Base-by-base conservation (phyloP, 1,140 invertebrate species). In the Stenopsyche tienmushanensis region DNA sequence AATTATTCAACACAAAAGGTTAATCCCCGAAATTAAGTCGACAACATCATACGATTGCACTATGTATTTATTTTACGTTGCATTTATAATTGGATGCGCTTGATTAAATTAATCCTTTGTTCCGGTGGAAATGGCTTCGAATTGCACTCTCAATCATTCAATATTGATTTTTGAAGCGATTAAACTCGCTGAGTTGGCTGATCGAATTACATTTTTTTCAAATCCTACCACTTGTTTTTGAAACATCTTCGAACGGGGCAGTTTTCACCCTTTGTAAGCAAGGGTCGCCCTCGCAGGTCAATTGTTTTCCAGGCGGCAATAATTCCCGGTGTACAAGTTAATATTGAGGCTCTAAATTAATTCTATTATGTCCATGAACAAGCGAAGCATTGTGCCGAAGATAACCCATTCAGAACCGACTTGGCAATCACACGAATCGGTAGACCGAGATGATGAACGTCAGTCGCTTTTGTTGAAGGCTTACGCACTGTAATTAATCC, bases 371-470 rank as follows among this genome's bases (percentile, higher is more conserved):
- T 26, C 42, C 26, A 21, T 18, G 53, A 41, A 34, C 55, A n/a
- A 25, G 41, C 13, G 29, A 39, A 15, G 54, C 45, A 59, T 65
- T 60, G 64, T 60, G 29, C 50, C 50, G 26, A 52, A 54, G 62
- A 60, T 60, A 60, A 44, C 57, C 55, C 64, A 65, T 59, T 65
- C 54, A 65, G 29, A 1, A 13, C 55, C 29, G 45, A 39, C 39
- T 39, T 29, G 47, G 64, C 55, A 65, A 65, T 65, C 64, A 59
- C 55, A 52, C 64, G 64, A 59, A 23, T 47, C 64, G 55, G 53
- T 65, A 59, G 64, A 49, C 64, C 64, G 64, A 65, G 55, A 65
- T 65, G 64, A 65, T 65, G 62, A 24, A 41, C 52, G 50, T 34
- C 50, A 49, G 5, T 20, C 24, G 24, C 21, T 26, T 34, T 64